Conservation (phyloP, 2,888 invertebrate species). For the Thereva nobilitata region DNA sequence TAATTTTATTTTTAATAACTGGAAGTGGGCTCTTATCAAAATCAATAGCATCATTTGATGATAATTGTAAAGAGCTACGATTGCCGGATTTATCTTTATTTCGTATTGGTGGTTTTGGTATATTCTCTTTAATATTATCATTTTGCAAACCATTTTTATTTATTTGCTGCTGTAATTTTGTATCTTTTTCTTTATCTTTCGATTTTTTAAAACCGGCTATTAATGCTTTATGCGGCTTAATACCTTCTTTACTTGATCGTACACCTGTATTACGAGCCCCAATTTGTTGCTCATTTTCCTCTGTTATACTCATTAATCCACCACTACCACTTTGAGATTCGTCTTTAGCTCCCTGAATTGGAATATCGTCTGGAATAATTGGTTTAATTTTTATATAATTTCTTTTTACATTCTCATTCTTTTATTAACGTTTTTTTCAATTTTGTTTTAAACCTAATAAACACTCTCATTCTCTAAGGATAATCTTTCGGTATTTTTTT, state of each 20-base stretch:
- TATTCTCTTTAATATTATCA: slow-evolving; percentile 24
- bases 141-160: slow-evolving; percentile 18
- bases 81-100: slow-evolving; percentile 31
- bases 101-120: slow-evolving; percentile 37
- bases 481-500: no score
- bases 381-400: neutral
- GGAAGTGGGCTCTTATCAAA: slow-evolving; percentile 43
- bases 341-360: slow-evolving; percentile 68
- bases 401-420: neutral
- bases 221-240: slow-evolving; percentile 53
- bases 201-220: slow-evolving; percentile 58
- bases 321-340: slow-evolving; percentile 50
- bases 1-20: slow-evolving; percentile 37
- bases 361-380: slow-evolving; percentile 78
- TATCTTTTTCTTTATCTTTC: slow-evolving; percentile 57
- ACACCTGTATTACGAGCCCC: slow-evolving; percentile 54
- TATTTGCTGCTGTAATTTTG: slow-evolving; percentile 19
- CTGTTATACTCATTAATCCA: slow-evolving; percentile 55
- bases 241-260: slow-evolving; percentile 56
- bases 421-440: slow-evolving; percentile 15
- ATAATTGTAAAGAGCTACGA: slow-evolving; percentile 38
- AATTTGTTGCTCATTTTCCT: slow-evolving; percentile 52
- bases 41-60: slow-evolving; percentile 30
- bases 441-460: neutral
- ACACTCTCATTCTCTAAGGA: no score